A percentile compares a stretch with the other conserved stretches of the same genome.
Conservation (phyloP, 1,140 invertebrate species). For the Papilio dardanus region DNA sequence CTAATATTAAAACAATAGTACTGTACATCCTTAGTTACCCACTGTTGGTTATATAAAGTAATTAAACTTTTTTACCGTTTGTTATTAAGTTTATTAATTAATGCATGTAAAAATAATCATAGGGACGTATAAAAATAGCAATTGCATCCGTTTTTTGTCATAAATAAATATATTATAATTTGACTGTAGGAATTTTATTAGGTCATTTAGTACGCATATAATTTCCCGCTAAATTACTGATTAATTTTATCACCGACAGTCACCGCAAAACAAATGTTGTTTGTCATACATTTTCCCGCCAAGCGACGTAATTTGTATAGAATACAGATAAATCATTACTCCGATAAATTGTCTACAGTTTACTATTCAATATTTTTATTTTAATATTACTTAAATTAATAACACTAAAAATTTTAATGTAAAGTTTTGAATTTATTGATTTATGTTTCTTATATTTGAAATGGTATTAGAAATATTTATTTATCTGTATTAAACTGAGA, state of each 20-base stretch:
- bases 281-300: not conserved
- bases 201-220: not conserved
- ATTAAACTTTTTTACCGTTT: too few species aligned
- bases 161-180: too few species aligned
- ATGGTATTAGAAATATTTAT: not conserved
- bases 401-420: not conserved
- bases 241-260: not conserved
- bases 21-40: too few species aligned
- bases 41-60: too few species aligned
- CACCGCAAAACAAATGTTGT: not conserved
- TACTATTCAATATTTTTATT: not conserved
- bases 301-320: not conserved
- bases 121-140: too few species aligned
- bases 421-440: not conserved
- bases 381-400: not conserved
- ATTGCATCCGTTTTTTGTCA: too few species aligned
- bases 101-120: too few species aligned
- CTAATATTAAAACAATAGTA: too few species aligned
- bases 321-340: not conserved
- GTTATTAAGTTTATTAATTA: too few species aligned
- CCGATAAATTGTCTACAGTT: not conserved
- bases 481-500: not conserved
- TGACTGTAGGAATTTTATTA: too few species aligned
- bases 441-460: not conserved
- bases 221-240: not conserved